Base-by-base conservation (phyloP, 2,888 invertebrate genomes). In the Tenthredo mesomela region DNA sequence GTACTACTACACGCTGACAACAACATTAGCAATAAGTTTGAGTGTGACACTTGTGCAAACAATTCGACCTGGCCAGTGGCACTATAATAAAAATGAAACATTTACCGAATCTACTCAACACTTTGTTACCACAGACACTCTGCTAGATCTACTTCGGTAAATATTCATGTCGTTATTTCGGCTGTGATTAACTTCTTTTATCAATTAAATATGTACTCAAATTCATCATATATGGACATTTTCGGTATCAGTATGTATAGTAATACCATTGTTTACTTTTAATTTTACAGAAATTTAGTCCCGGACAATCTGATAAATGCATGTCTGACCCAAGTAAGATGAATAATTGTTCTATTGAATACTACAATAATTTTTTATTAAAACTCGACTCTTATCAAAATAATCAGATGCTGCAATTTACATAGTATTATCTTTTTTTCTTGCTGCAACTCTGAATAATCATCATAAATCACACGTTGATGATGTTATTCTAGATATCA, bases 271-370 rank as follows among this genome's bases (percentile, higher is more conserved):
- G 12, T 80, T n/a, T 33, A 33, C 1, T 78, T 37, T n/a, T n/a
- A n/a, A 67, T 77, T 75, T 85, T 89, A 25, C 87, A 93, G 92
- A 80, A 98, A 98, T 93, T 95, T 98, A 93, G 97, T 98, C 92
- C 98, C 98, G 58, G 97, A 98, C 89, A 98, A 98, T 94, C 95
- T 98, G 87, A 95, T 97, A 58, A 97, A 97, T 92, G 97, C 98
- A 29, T 96, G 97, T 86, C 95, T 98, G 89, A 95, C 95, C 77
- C 93, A 93, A 90, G 93, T 93, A 89, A 87, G 80, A 54, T 75
- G 33, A 29, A 86, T 85, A 40, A 40, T 65, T 40, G 37, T 65
- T 73, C 84, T 80, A 89, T 89, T 82, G 92, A 95, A 95, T 95
- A 95, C 90, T 95, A 95, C 89, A 95, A 95, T 21, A 93, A 95